Base-by-base conservation (phyloP, 2,797 vertebrate species). In the Gallirallus australis region DNA sequence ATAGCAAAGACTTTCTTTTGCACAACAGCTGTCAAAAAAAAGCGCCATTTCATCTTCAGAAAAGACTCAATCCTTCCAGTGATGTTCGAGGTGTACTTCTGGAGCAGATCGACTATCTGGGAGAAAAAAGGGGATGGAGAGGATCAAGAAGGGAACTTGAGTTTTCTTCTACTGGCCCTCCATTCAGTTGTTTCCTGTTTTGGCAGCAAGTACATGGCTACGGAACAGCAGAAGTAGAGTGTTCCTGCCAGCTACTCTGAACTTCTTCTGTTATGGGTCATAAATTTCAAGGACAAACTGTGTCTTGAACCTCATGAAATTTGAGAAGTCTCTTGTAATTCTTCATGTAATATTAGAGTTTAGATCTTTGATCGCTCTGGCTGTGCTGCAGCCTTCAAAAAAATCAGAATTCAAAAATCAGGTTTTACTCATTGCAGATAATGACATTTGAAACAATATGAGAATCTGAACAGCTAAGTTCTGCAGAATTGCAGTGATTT, bases 131-230 rank as follows among this genome's bases (percentile, higher is more conserved):
- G 84, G 45, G 45, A 28, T 88, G 64, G 87, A 83, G 9, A 3
- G 57, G 88, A 69, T 66, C 73, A 69, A 78, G 82, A 75, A 68
- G 71, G 95, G 82, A 96, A 86, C 89, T 92, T 37, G 11, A 24
- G 66, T 86, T 96, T 93, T 92, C 71, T 86, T 81, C 47, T 3
- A 6, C 66, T 86, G 86, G 92, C 30, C 1, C 86, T 96, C 53
- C 73, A 79, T 94, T 95, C 77, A 80, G 91, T 95, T 96, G 93
- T 93, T 97, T 96, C 96, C 91, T 96, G 94, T 97, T 96, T 94
- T 92, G 95, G 91, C 95, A 92, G 71, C 5, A 57, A 92, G 80
- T 75, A 25, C 71, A 42, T 71, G 83, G 68, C 96, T 93, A 65
- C 83, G 82, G 13, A 96, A 57, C 83, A 79, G 85, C 95, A 94